A percentile compares a stretch with the other conserved stretches of the same genome.
Conservation (phyloP, 2,113 vertebrate genomes). For the Tonatia bakeri region DNA sequence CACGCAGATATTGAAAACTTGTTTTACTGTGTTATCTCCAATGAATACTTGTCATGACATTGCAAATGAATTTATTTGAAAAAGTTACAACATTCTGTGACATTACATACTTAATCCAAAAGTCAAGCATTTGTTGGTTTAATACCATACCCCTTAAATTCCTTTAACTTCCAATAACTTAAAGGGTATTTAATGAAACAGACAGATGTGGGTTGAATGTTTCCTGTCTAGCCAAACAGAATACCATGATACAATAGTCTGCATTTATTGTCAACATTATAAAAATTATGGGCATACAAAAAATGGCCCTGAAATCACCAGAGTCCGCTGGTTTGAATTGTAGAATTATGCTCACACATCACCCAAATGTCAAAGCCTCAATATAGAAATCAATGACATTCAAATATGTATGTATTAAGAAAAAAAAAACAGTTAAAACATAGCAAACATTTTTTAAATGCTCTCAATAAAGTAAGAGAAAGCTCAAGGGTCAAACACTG, state of each 20-base stretch:
- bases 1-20: neutral
- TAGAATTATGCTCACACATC: neutral
- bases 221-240: neutral
- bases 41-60: conserved; percentile 5
- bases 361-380: neutral
- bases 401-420: neutral
- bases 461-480: neutral
- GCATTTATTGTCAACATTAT: neutral
- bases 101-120: conserved; percentile 5
- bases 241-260: neutral
- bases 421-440: neutral
- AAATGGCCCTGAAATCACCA: neutral
- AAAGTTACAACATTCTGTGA: neutral
- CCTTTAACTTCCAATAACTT: conserved; percentile 1
- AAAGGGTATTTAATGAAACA: neutral
- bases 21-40: neutral
- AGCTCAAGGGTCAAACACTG: neutral
- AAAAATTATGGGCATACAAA: neutral
- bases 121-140: neutral
- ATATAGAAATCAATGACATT: neutral
- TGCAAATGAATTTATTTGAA: conserved; percentile 9
- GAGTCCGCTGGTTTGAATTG: neutral
- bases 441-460: neutral
- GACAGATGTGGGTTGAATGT: neutral
- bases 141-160: neutral